Conservation (phyloP, 1,140 invertebrate genomes). For the Augochlora pura region DNA sequence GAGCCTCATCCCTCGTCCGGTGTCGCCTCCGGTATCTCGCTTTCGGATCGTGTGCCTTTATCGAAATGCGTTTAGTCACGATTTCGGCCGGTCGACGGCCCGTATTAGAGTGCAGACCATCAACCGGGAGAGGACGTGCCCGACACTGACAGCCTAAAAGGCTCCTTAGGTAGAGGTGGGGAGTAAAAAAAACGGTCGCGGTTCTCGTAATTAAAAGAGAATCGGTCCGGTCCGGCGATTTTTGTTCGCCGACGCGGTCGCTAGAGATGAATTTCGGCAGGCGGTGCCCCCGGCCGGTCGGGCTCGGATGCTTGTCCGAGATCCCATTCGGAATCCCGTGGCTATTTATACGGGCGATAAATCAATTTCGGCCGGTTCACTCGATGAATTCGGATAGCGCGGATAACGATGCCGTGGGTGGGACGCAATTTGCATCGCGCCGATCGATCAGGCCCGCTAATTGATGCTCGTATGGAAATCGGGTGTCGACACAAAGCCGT, state of each 20-base stretch:
- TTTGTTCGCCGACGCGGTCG: no score
- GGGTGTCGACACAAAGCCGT: not conserved
- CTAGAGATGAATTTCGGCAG: not conserved
- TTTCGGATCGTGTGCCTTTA: slow-evolving; percentile 38
- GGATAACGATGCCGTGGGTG: slow-evolving; percentile 11
- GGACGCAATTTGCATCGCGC: slow-evolving; percentile 12
- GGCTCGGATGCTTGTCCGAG: not conserved
- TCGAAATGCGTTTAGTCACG: slow-evolving; percentile 59
- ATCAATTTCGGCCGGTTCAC: slow-evolving; percentile 16
- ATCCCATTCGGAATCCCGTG: not conserved
- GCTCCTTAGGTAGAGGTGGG: not conserved
- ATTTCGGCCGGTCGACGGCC: slow-evolving; percentile 7
- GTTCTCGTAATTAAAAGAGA: slow-evolving; percentile 37
- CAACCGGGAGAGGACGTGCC: not conserved
- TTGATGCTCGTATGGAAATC: slow-evolving; percentile 16
- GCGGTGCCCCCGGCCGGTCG: not conserved
- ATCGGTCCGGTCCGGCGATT: not conserved
- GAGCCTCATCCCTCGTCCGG: slow-evolving; percentile 9
- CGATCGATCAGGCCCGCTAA: slow-evolving; percentile 2
- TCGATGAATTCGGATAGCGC: slow-evolving; percentile 17
- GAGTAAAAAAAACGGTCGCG: not conserved
- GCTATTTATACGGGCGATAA: slow-evolving; percentile 13
- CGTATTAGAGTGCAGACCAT: slow-evolving; percentile 26
- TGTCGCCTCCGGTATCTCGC: slow-evolving; percentile 41
- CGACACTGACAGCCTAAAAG: slow-evolving; percentile 22